Percentiles rank a stretch among this genome's conserved stretches.
Evolutionary conservation across 1,140 invertebrate species (phyloP).

Genomic region (Hyles vespertilio): DNA sequence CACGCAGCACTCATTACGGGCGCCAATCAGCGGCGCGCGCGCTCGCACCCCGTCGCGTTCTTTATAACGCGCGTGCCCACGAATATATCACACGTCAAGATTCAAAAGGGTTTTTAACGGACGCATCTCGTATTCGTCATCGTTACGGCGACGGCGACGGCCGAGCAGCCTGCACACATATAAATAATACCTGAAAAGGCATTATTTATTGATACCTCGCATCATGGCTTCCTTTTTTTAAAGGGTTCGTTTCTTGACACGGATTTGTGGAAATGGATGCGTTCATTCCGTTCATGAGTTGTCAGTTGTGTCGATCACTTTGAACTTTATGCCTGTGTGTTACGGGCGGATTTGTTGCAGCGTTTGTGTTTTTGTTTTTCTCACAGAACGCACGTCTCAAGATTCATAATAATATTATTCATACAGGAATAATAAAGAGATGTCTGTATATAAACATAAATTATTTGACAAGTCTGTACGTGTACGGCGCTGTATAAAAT

Average conservation of each 20-base stretch:
- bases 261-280: constrained; percentile 61
- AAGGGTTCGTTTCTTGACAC: constrained; percentile 50
- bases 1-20: constrained; percentile 43
- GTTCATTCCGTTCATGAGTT: constrained; percentile 17
- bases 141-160: constrained; percentile 51
- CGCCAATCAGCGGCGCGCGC: constrained; percentile 56
- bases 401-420: constrained; percentile 55
- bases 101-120: constrained; percentile 60
- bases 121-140: constrained; percentile 71
- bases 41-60: constrained; percentile 61
- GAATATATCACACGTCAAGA: constrained; percentile 67
- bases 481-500: constrained; percentile 15
- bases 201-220: constrained; percentile 46
- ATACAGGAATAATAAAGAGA: constrained; percentile 44
- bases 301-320: neutral
- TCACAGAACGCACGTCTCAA: constrained; percentile 26
- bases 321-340: neutral
- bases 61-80: constrained; percentile 56
- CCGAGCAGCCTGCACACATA: constrained; percentile 36
- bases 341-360: constrained; percentile 2
- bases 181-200: constrained; percentile 45
- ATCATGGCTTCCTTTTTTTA: constrained; percentile 40
- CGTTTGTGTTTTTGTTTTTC: constrained; percentile 23
- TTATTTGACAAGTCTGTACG: constrained; percentile 9
- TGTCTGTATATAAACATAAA: constrained; percentile 20